Base-by-base conservation (phyloP, 1,140 invertebrate genomes). In the Drosophila athabasca region DNA sequence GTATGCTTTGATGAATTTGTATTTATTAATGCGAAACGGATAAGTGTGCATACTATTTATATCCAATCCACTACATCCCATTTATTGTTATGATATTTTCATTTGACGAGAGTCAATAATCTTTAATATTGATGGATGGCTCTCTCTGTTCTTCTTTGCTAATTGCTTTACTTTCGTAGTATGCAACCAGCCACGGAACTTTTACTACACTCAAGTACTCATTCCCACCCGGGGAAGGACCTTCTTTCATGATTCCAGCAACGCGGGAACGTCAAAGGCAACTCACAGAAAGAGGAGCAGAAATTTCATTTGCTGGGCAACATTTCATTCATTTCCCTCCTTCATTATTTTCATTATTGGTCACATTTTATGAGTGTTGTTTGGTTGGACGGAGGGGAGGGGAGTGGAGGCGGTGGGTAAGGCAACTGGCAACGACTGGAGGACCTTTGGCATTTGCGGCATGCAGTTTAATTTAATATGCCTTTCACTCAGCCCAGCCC, bases 321-420 rank as follows among this genome's bases (percentile, higher is more conserved):
- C 69, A 62, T 77, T 69, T 53, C 51, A 62, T 62, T 54, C 73
- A 79, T 70, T 83, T 75, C 43, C 70, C 64, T 76, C 41, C 54
- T 64, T 84, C 60, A 76, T 84, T 83, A 79, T 55, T 84, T 83
- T 71, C 80, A 83, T 84, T 76, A 85, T 80, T 84, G 80, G 76
- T 80, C 72, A 73, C 76, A 84, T 85, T 85, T 84, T 85, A 80
- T 72, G 80, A 80, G 55, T 73, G 66, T 60, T 71, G 54, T 65
- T 48, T 55, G 44, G 19, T 15, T 19, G 8, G 19, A 29, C 17
- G 11, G 60, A 24, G n/a, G 22, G 35, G 54, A 22, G 24, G 39
- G 41, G 24, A 29, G 41, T 19, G 31, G 31, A 19, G 17, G 17
- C 1, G 17, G 17, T 9, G 9, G n/a, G n/a, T n/a, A n/a, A n/a